Percentiles rank a stretch among this genome's conserved stretches.
Evolutionary conservation across 2,888 invertebrate species (phyloP).

Genomic region (Plagiodera versicolora): DNA sequence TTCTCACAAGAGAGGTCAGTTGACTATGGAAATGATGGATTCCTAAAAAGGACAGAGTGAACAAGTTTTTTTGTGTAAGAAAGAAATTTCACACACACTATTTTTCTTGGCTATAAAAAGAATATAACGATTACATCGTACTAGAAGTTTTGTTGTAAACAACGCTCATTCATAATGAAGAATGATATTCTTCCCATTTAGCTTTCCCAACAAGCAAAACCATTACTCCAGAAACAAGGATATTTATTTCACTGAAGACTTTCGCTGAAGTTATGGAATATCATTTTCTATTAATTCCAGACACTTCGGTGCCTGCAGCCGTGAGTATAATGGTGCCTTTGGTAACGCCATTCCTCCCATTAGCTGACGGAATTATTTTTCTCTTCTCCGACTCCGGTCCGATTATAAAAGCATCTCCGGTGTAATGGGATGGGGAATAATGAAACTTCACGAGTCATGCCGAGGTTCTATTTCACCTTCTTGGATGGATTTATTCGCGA

Average conservation of each 20-base stretch:
- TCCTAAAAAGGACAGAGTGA: no score
- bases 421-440: slow-evolving; percentile 42
- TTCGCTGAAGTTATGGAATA: slow-evolving; percentile 17
- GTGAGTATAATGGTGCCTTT: slow-evolving; percentile 2
- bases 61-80: no score
- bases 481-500: slow-evolving; percentile 39
- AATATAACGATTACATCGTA: no score
- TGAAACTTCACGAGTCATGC: slow-evolving; percentile 36
- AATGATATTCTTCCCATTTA: background rate
- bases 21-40: no score
- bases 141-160: no score
- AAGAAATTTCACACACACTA: no score
- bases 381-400: slow-evolving; percentile 15
- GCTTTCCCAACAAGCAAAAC: background rate
- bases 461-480: slow-evolving; percentile 37
- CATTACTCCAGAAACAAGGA: background rate
- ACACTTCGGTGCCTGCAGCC: background rate
- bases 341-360: slow-evolving; percentile 11
- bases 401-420: slow-evolving; percentile 32
- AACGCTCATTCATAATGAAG: background rate
- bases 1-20: no score
- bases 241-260: slow-evolving; percentile 5
- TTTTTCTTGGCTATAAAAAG: no score
- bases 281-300: slow-evolving; percentile 18
- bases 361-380: slow-evolving; percentile 12